Conservation (phyloP, 23 tunicate species). For the Trididemnum nubilum region DNA sequence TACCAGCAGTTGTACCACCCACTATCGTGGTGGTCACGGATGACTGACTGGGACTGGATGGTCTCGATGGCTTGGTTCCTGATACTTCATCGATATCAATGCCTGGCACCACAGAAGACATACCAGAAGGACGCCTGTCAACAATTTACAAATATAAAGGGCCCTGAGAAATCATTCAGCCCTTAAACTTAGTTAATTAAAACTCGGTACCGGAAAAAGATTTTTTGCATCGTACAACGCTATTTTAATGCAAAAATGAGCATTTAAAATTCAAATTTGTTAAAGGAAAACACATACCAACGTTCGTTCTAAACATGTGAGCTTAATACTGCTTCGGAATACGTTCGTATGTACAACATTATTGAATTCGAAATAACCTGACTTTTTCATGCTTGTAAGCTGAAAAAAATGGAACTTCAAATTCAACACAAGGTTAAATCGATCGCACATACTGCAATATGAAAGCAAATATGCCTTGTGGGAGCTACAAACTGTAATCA, state of each 20-base stretch:
- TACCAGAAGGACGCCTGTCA: slow-evolving; percentile 7
- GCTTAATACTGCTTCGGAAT: not conserved
- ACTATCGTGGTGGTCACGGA: slow-evolving; percentile 58
- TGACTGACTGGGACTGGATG: slow-evolving; percentile 65
- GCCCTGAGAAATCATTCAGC: not conserved
- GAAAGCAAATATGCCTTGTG: too few species aligned
- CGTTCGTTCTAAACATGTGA: not conserved
- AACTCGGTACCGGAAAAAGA: not conserved
- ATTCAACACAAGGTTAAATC: too few species aligned
- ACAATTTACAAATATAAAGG: not conserved
- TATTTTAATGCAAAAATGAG: too few species aligned
- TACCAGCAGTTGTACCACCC: slow-evolving; percentile 57
- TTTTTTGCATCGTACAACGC: too few species aligned
- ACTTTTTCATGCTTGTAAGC: too few species aligned
- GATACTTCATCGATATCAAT: not conserved
- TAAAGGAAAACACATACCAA: not conserved
- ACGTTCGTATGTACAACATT: too few species aligned
- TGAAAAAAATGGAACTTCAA: too few species aligned
- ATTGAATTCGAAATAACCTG: too few species aligned
- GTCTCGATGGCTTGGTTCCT: slow-evolving; percentile 29
- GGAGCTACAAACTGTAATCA: too few species aligned
- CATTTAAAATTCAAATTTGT: not conserved
- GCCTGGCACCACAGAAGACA: not conserved
- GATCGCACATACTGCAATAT: too few species aligned
- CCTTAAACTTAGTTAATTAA: not conserved